Evolutionary conservation across 2,888 invertebrate genomes (phyloP).

Genomic region (Cataglyphis cursor): DNA sequence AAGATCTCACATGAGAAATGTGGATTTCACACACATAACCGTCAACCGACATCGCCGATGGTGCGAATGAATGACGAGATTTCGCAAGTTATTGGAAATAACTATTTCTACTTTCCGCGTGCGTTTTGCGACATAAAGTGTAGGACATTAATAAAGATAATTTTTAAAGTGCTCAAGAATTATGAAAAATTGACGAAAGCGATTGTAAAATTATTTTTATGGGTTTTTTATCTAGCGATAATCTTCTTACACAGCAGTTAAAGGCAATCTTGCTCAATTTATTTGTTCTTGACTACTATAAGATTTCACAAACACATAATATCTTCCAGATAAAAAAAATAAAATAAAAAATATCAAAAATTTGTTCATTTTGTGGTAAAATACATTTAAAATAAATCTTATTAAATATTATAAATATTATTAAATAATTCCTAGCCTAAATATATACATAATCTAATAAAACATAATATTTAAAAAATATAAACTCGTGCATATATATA

Average conservation of each 20-base stretch:
- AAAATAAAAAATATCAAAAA: not conserved
- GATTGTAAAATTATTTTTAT: conserved; percentile 8
- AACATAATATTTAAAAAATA: not conserved
- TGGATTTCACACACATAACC: conserved; percentile 44
- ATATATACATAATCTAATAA: not conserved
- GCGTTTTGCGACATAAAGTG: not conserved
- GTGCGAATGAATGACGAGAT: conserved; percentile 38
- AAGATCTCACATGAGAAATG: conserved; percentile 7
- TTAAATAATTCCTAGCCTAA: not conserved
- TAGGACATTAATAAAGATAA: conserved; percentile 38
- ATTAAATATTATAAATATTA: not conserved
- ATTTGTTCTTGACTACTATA: not conserved
- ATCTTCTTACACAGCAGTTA: conserved; percentile 7
- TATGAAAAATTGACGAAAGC: conserved; percentile 24
- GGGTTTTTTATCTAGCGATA: not conserved
- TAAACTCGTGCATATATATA: not conserved
- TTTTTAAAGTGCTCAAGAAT: conserved; percentile 38
- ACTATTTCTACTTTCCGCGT: conserved; percentile 19
- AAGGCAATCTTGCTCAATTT: conserved; percentile 4
- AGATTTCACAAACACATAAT: not conserved
- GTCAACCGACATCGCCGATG: conserved; percentile 39
- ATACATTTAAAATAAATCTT: not conserved
- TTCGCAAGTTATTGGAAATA: conserved; percentile 60
- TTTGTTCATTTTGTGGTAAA: not conserved
- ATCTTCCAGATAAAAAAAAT: not conserved